Evolutionary conservation across 2,113 vertebrate genomes (phyloP).

Genomic region (Dromas ardeola): DNA sequence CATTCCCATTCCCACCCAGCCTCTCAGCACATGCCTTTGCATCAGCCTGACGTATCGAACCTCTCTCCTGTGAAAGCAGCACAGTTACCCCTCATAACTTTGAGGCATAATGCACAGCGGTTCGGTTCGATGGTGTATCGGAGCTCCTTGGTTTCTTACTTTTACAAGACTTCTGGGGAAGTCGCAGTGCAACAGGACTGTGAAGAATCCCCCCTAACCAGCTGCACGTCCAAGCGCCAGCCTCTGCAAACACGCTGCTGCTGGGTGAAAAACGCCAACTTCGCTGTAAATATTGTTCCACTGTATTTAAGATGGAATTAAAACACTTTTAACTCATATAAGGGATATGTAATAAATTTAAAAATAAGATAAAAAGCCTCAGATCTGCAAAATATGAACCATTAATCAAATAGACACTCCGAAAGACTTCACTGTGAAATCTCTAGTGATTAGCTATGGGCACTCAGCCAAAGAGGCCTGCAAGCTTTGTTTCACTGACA

Average conservation of each 20-base stretch:
- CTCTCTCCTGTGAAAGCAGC: neutral
- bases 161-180: neutral
- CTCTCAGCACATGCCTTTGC: neutral
- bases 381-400: constrained; percentile 6
- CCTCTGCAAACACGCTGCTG: neutral
- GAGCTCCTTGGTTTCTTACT: neutral
- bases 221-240: neutral
- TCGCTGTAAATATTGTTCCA: neutral
- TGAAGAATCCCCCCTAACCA: neutral
- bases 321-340: neutral
- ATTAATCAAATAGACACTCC: constrained; percentile 10
- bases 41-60: neutral
- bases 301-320: neutral
- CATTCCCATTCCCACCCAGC: neutral
- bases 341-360: neutral
- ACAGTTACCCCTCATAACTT: neutral
- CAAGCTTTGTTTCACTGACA: constrained; percentile 31
- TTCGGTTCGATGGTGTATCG: neutral
- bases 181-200: neutral
- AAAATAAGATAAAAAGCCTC: constrained; percentile 23
- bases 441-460: constrained; percentile 8
- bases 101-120: neutral
- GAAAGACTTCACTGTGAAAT: neutral
- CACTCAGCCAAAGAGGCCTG: neutral
- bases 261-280: neutral